Evolutionary conservation across 2,888 invertebrate species (phyloP).

Genomic region (Galerucella nymphaeae): DNA sequence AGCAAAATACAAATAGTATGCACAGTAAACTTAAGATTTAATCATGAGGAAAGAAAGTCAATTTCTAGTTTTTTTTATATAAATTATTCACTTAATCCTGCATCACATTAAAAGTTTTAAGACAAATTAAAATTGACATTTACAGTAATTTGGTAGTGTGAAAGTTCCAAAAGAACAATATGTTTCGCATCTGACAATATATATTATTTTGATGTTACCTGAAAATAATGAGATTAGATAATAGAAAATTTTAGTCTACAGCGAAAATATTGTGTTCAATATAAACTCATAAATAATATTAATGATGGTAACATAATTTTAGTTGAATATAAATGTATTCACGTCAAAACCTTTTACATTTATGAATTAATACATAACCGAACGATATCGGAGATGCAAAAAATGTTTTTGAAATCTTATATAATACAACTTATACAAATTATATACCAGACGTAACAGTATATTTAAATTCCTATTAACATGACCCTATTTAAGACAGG

Average conservation of each 20-base stretch:
- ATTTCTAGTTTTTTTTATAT: slow-evolving; percentile 2
- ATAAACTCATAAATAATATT: background rate
- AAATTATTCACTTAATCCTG: background rate
- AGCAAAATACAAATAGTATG: background rate
- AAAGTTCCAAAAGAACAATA: background rate
- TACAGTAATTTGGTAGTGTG: background rate
- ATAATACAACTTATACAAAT: background rate
- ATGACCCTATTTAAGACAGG: background rate
- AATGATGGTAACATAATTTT: background rate
- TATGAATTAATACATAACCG: background rate
- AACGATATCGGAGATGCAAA: background rate
- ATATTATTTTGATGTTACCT: background rate
- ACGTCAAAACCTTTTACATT: background rate
- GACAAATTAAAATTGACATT: background rate
- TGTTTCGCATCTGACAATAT: background rate
- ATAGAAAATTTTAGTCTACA: background rate
- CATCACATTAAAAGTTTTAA: background rate
- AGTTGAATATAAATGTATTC: background rate
- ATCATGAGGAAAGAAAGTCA: background rate
- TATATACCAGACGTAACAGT: background rate
- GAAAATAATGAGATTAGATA: background rate
- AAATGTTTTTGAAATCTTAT: background rate
- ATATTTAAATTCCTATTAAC: background rate
- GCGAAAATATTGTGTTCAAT: background rate
- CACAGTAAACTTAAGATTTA: background rate